A percentile compares a stretch with the other conserved stretches of the same genome.
Conservation (phyloP, 2,113 vertebrate genomes). For the Phalacrocorax brasilianus region DNA sequence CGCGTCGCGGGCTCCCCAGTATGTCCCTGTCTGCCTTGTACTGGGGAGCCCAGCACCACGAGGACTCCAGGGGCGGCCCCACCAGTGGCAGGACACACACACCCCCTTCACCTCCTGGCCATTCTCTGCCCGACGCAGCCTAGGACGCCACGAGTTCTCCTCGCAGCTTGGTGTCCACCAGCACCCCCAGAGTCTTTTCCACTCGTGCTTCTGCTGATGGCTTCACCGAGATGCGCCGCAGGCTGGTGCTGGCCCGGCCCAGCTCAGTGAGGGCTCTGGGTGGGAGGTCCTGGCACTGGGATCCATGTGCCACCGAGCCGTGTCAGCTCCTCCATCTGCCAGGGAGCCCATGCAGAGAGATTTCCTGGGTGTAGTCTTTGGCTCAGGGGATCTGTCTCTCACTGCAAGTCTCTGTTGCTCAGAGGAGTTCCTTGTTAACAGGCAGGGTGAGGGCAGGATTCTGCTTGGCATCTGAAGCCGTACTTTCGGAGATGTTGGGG, state of each 20-base stretch:
- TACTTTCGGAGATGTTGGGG: background rate
- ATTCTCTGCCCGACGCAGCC: no score
- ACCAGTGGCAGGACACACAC: no score
- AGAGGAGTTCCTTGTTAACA: background rate
- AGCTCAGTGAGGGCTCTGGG: background rate
- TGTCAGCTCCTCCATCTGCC: background rate
- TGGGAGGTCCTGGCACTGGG: background rate
- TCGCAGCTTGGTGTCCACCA: no score
- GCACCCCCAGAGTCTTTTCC: background rate
- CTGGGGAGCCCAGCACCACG: no score
- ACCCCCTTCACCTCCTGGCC: no score
- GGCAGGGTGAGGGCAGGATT: background rate
- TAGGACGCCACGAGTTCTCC: no score
- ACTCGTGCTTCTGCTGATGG: background rate
- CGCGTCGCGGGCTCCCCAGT: no score
- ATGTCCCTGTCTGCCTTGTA: no score
- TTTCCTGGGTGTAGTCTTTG: accelerated
- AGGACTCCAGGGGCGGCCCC: no score
- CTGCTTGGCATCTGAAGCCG: background rate
- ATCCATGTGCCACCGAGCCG: accelerated
- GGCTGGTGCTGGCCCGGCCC: no score
- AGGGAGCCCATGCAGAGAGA: accelerated
- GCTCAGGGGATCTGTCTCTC: background rate
- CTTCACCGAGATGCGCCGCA: no score
- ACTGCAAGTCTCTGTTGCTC: background rate